A percentile compares a stretch with the other conserved stretches of the same genome.
These are phyloP conservation scores for Mythimna pallens DNA, from an alignment of 2,888 invertebrate species.

Conservation along the genomic window DNA sequence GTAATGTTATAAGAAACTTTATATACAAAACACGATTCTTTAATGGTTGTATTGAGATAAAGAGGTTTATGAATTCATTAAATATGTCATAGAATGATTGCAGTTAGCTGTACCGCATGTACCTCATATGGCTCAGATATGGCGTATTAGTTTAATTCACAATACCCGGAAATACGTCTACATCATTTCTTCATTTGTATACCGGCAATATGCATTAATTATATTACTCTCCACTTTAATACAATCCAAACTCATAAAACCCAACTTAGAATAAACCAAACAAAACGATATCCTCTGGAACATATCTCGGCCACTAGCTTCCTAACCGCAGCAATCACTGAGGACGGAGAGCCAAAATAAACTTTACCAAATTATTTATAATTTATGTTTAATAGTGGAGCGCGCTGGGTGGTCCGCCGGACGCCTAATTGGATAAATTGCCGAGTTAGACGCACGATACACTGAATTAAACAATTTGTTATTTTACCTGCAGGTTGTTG, in stretches of 20 bases:
- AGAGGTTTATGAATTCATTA: constrained; percentile 24
- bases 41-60: constrained; percentile 20
- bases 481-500: constrained; percentile 76
- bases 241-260: constrained; percentile 46
- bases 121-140: constrained; percentile 3
- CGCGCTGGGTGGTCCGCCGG: constrained; percentile 86
- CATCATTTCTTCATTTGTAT: background rate
- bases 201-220: constrained; percentile 12
- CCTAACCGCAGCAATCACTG: constrained; percentile 76
- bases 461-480: constrained; percentile 88
- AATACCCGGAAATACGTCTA: constrained; percentile 2
- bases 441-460: constrained; percentile 88
- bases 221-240: background rate
- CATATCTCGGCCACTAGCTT: constrained; percentile 62
- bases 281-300: constrained; percentile 59
- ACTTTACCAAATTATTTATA: constrained; percentile 89
- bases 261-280: constrained; percentile 57
- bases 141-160: constrained; percentile 5
- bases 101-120: constrained; percentile 1
- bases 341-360: constrained; percentile 76
- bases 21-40: constrained; percentile 22
- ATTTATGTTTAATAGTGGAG: constrained; percentile 88
- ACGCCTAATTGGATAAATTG: constrained; percentile 89
- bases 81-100: constrained; percentile 11
- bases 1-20: constrained; percentile 18